phyloP scores from a whole-genome alignment of 2,888 invertebrate species.

The Tetragnatha montana region DNA sequence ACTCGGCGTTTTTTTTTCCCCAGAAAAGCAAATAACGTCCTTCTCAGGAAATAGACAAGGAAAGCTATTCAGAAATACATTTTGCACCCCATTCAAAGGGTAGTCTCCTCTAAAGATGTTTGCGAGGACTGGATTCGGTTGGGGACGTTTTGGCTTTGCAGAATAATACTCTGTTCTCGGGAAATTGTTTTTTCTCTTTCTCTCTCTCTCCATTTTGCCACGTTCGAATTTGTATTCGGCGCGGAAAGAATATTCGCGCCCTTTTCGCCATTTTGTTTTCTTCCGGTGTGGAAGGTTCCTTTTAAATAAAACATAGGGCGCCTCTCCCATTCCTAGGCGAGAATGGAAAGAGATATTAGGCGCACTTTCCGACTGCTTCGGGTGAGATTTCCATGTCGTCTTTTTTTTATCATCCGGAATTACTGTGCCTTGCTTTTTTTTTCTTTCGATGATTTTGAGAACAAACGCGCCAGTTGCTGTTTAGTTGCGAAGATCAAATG shows the following conservation, averaged over 20 bases:
- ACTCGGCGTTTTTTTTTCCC: background rate
- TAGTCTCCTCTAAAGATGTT: conserved; percentile 40
- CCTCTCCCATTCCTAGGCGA: conserved; percentile 21
- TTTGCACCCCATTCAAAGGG: conserved; percentile 49
- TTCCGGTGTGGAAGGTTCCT: background rate
- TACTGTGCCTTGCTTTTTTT: too few species aligned
- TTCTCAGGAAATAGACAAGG: conserved; percentile 48
- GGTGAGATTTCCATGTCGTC: conserved; percentile 2
- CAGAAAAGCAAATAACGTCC: conserved; percentile 45
- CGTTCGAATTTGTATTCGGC: conserved; percentile 50
- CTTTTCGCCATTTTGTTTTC: conserved; percentile 30
- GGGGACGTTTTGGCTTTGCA: conserved; percentile 48
- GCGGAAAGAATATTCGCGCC: conserved; percentile 20
- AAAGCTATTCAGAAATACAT: conserved; percentile 55
- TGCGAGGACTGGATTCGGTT: conserved; percentile 22
- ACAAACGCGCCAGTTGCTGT: conserved; percentile 8
- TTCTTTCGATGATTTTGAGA: conserved; percentile 3
- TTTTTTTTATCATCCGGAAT: background rate
- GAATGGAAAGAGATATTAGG: conserved; percentile 40
- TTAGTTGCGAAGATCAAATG: too few species aligned
- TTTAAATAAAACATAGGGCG: conserved; percentile 57
- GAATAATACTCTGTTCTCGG: conserved; percentile 58
- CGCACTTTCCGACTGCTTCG: conserved; percentile 6
- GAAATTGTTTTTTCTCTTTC: conserved; percentile 10
- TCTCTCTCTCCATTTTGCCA: conserved; percentile 29